These are phyloP conservation scores for Dioctria rufipes DNA, from an alignment of 2,888 invertebrate genomes.

Conservation along the genomic window DNA sequence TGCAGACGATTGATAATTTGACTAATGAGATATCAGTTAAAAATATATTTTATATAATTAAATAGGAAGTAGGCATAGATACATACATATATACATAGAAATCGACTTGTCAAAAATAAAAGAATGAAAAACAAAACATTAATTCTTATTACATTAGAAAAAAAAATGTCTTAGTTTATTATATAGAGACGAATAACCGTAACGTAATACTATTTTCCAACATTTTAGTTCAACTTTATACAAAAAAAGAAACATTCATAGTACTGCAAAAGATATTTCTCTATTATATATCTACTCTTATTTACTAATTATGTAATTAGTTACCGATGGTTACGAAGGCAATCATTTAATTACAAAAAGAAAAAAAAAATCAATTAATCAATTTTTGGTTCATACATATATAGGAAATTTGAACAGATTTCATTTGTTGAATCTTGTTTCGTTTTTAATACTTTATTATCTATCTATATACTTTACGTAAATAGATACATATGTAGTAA, in stretches of 20 bases:
- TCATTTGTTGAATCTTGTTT: neutral
- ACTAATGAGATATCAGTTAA: conserved; percentile 5
- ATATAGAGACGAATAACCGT: no score
- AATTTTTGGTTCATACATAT: neutral
- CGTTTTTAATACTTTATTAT: no score
- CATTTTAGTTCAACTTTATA: neutral
- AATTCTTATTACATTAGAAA: neutral
- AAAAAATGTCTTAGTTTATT: no score
- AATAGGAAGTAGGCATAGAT: neutral
- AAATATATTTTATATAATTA: conserved; percentile 14
- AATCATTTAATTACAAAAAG: neutral
- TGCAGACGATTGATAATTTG: conserved; percentile 28
- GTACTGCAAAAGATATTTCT: neutral
- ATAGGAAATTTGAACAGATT: neutral
- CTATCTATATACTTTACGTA: no score
- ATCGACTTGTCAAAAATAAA: neutral
- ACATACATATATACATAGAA: neutral
- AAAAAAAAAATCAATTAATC: neutral
- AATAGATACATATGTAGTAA: no score
- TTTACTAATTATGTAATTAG: no score
- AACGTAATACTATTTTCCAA: no score
- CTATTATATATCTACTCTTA: no score
- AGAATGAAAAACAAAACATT: neutral
- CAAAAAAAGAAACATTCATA: neutral
- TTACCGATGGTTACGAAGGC: conserved; percentile 7